Evolutionary conservation across 2,797 vertebrate genomes (phyloP), one percentile per base, ranked within the genome.

Genomic region (Myoxocephalus aenaeus): DNA sequence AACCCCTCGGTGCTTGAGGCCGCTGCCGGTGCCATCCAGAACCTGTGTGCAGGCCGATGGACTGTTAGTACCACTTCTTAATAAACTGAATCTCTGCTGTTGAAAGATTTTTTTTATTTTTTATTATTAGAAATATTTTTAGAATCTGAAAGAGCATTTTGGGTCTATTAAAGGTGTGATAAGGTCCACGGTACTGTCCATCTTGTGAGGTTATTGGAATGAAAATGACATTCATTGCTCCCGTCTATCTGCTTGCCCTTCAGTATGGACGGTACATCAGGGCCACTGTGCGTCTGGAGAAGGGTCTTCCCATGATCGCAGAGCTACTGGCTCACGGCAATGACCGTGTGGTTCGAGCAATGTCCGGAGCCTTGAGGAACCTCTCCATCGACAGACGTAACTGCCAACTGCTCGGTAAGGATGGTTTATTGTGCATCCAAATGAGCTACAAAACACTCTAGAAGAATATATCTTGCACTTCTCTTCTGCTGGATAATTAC

Each of bases 11-110:
- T 99, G 84, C 93, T 99, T 4, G 98, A 99, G 92, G 98, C 98
- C 1, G 97, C 97, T 0, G 97, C 98, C 0, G 97, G 98, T 72
- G 98, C 98, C 51, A 94, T 99, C 77, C 98, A 99, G 94, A 99
- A 99, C 88, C 93, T 99, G 72, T 98, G 97, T 25, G 98, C 98
- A 1, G 98, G 98, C 63, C 95, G 96, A 67, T 99, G 98, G 98
- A 98, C 95, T 1, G 98, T 99, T 77, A 96, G 95, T 94, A 64
- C 10, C 4, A 1, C 32, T 58, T 50, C 20, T 73, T 20, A 34
- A 38, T 10, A 15, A 15, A 44, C 5, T 64, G 17, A 40, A 36
- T 34, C 27, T 36, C 48, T 59, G 25, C 18, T 20, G 25, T n/a
- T n/a, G n/a, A n/a, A n/a, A n/a, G n/a, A n/a, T n/a, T n/a, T n/a